Evolutionary conservation across 2,797 vertebrate genomes (phyloP).

Genomic region (Lithobates sylvaticus): DNA sequence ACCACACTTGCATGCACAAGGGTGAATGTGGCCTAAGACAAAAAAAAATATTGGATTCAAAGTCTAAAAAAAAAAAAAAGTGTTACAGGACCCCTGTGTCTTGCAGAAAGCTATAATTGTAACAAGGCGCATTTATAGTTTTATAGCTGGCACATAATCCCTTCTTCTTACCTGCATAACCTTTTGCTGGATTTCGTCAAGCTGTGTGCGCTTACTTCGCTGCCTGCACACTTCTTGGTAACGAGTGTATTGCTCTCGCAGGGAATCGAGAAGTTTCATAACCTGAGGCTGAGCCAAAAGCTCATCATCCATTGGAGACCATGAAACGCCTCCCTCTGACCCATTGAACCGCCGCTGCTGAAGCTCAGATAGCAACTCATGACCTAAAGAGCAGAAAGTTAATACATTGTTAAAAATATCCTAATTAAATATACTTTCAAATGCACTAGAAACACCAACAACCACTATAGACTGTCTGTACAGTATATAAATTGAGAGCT

Average conservation of each 20-base stretch:
- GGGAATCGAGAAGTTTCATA: slow-evolving; percentile 94
- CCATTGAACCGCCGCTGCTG: slow-evolving; percentile 96
- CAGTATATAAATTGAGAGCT: too few species aligned
- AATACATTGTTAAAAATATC: neutral
- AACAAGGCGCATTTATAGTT: too few species aligned
- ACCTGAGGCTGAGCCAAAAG: slow-evolving; percentile 97
- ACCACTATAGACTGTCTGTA: too few species aligned
- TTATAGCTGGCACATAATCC: neutral
- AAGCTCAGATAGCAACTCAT: slow-evolving; percentile 93
- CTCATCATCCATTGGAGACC: slow-evolving; percentile 98
- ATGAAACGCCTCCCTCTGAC: slow-evolving; percentile 90
- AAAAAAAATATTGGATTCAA: too few species aligned
- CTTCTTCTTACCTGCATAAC: slow-evolving; percentile 91
- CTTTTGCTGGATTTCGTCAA: slow-evolving; percentile 96
- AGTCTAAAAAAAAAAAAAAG: too few species aligned
- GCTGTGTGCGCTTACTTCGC: slow-evolving; percentile 92
- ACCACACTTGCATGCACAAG: too few species aligned
- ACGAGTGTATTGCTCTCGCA: slow-evolving; percentile 93
- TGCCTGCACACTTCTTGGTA: slow-evolving; percentile 97
- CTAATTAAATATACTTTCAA: neutral
- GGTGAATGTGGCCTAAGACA: too few species aligned
- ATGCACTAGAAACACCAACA: too few species aligned
- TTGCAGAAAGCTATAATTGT: too few species aligned
- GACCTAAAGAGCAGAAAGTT: slow-evolving; percentile 76
- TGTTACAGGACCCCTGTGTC: too few species aligned